Base-by-base conservation (phyloP, 1,140 invertebrate species). In the Heliconius hermathena region DNA sequence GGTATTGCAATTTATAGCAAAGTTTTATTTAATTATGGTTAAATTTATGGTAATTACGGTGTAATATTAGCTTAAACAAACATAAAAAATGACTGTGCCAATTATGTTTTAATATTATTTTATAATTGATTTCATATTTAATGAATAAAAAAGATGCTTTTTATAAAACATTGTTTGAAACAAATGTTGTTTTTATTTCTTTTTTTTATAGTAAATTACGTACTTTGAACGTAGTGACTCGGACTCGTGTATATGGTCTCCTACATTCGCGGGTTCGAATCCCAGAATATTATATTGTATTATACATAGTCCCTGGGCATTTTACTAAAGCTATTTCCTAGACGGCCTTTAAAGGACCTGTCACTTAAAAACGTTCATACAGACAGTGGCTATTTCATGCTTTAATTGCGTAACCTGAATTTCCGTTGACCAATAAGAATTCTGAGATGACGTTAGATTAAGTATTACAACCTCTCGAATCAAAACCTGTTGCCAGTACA, bases 361-460 rank as follows among this genome's bases (percentile, higher is more conserved):
- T 77, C 75, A 77, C 57, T 80, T 52, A 74, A 80, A 88, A 86
- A 85, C 84, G 81, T 85, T 82, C 82, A 84, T 74, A 78, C 79
- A 74, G 84, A 83, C 82, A 82, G 81, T 83, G 76, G 85, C 84
- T 87, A 84, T 83, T 82, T 82, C 81, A 81, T 82, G 81, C 77
- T 79, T 84, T 88, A 89, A 89, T 89, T 88, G 86, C 85, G 81
- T 86, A 85, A 87, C 83, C 81, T 85, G 82, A 86, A 85, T 88
- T 90, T 88, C 84, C 87, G 84, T 88, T 82, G 82, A 80, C 74
- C 84, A 84, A 82, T 84, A 79, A 71, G 78, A 84, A 81, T 83
- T 81, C 81, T 81, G 81, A 84, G 84, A 85, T 84, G 84, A 83
- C 79, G 77, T 82, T 79, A 82, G 81, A 84, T 84, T 84, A 83